These are phyloP conservation scores for Papilio elwesi DNA, from an alignment of 2,888 invertebrate species.

Conservation along the genomic window DNA sequence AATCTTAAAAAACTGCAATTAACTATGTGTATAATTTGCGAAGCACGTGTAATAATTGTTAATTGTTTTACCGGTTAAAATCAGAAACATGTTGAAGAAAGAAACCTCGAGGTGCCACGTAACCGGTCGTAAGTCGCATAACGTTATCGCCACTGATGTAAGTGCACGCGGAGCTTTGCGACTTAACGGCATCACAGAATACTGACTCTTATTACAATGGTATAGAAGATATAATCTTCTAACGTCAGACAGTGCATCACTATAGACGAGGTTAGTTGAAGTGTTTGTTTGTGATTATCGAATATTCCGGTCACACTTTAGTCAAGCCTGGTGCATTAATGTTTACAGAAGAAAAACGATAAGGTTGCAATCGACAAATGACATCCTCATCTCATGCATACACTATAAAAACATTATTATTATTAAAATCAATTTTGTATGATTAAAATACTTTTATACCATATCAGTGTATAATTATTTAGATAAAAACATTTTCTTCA, in stretches of 20 bases:
- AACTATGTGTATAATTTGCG: slow-evolving; percentile 14
- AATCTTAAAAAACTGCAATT: background rate
- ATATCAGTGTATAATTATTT: too few species aligned
- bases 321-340: slow-evolving; percentile 4
- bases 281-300: slow-evolving; percentile 22
- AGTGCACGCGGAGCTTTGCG: slow-evolving; percentile 49
- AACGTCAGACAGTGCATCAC: background rate
- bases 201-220: background rate
- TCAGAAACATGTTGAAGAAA: slow-evolving; percentile 28
- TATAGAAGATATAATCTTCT: slow-evolving; percentile 1
- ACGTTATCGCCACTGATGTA: slow-evolving; percentile 75
- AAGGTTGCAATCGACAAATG: background rate
- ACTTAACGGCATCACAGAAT: slow-evolving; percentile 8
- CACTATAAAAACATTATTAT: background rate
- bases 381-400: background rate
- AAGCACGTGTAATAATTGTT: slow-evolving; percentile 18
- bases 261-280: slow-evolving; percentile 19
- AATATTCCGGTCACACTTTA: slow-evolving; percentile 15
- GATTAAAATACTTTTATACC: too few species aligned
- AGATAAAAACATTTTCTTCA: background rate
- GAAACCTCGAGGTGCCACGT: slow-evolving; percentile 45
- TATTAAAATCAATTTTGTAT: background rate
- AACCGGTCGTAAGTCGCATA: slow-evolving; percentile 70
- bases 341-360: background rate
- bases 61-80: slow-evolving; percentile 32